Evolutionary conservation across 2,113 vertebrate genomes (phyloP), one percentile per base, ranked within the genome.

Genomic region (Anarrhichthys ocellatus): DNA sequence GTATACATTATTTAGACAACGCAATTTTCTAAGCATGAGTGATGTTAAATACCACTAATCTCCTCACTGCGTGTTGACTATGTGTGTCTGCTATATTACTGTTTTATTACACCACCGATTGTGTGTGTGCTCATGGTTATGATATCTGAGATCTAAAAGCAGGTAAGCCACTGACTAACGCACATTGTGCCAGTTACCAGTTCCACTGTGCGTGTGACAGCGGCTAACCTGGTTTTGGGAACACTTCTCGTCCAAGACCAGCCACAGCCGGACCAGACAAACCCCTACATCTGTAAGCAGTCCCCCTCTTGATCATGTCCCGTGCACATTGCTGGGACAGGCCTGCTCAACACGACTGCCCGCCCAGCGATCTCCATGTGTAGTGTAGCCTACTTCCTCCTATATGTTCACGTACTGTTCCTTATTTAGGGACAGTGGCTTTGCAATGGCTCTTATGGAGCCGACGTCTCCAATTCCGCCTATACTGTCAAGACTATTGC

Each of bases 161-260:
- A 98, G 97, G 97, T 98, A 95, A 99, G 98, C 98, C 98, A 97
- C 98, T 99, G 98, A 98, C 98, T 98, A 99, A 98, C 96, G 98
- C 98, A 99, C 98, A 99, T 97, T 99, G 98, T 95, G 98, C 95
- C 93, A 96, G 86, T 95, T 96, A 81, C 84, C 82, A 94, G 91
- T 94, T 95, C 97, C 98, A 99, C 98, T 99, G 98, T 99, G 98
- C 98, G 98, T 99, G 98, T 99, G 98, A 99, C 98, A 99, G 98
- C 98, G 98, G 98, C 98, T 99, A 99, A 99, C 97, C 97, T 97
- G 97, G 94, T 96, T 96, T 97, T 98, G 96, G 97, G 96, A 97
- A 93, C 88, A 91, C 93, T 94, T 76, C 89, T 80, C 68, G 52
- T 58, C 82, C 65, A 18, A 80, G 73, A 69, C 64, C 61, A 81